Conservation (phyloP, 2,113 vertebrate genomes). For the Castor canadensis region DNA sequence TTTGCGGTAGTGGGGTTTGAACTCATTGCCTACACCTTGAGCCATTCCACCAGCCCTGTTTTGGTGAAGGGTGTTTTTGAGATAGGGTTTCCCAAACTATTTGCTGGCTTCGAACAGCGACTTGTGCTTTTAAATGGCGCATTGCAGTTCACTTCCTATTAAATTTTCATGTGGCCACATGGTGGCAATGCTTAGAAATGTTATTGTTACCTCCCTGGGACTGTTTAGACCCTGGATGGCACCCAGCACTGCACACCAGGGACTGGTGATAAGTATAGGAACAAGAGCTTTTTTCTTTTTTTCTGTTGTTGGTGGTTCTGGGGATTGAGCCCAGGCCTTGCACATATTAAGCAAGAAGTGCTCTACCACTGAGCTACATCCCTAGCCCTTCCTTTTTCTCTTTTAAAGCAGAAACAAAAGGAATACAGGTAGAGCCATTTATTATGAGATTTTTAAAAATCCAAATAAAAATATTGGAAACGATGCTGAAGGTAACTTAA, state of each 20-base stretch:
- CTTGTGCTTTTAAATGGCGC: background rate
- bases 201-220: background rate
- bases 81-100: too few species aligned
- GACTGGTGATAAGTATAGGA: background rate
- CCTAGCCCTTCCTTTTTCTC: background rate
- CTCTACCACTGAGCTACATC: background rate
- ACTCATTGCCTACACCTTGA: too few species aligned
- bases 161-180: constrained; percentile 9
- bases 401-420: background rate
- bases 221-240: background rate
- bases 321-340: background rate
- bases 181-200: constrained; percentile 46
- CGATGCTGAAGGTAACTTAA: background rate
- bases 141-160: background rate
- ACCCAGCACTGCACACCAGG: too few species aligned
- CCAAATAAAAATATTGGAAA: background rate
- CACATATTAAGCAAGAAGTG: background rate
- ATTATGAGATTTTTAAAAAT: background rate
- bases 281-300: background rate
- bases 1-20: too few species aligned
- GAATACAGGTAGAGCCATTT: background rate
- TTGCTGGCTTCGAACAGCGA: too few species aligned
- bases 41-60: too few species aligned
- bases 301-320: fast-evolving
- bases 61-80: too few species aligned